Evolutionary conservation across 2,113 vertebrate genomes (phyloP).

Genomic region (Anarrhichthys ocellatus): DNA sequence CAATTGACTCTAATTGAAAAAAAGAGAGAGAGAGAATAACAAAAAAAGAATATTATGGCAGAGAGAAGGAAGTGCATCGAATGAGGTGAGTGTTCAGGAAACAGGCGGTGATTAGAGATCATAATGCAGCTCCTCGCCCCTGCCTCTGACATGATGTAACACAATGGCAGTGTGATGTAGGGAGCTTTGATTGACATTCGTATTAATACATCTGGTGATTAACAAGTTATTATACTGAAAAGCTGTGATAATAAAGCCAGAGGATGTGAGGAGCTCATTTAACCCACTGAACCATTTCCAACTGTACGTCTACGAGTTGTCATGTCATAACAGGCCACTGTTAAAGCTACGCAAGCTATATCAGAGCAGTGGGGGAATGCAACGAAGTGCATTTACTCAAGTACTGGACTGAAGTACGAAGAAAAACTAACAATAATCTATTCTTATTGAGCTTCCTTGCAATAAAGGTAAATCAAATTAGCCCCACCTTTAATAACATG

Average conservation of each 20-base stretch:
- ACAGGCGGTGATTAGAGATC: constrained; percentile 93
- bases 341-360: background rate
- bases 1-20: constrained; percentile 99
- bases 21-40: constrained; percentile 96
- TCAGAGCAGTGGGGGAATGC: background rate
- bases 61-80: constrained; percentile 88
- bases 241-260: constrained; percentile 2
- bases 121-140: constrained; percentile 44
- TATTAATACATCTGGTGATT: background rate
- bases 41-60: constrained; percentile 97
- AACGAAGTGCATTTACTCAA: background rate
- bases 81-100: constrained; percentile 94
- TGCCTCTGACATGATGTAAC: constrained; percentile 57
- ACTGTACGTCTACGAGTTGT: background rate
- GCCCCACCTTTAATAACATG: background rate
- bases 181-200: constrained; percentile 13
- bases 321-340: background rate
- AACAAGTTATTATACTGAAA: background rate
- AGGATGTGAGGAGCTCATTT: constrained; percentile 9
- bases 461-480: background rate
- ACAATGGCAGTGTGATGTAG: background rate
- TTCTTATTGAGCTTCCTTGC: background rate
- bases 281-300: constrained; percentile 2
- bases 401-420: background rate
- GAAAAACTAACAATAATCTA: too few relatives aligned